These are phyloP conservation scores for Muscina levida DNA, from an alignment of 2,888 invertebrate species.

Conservation along the genomic window DNA sequence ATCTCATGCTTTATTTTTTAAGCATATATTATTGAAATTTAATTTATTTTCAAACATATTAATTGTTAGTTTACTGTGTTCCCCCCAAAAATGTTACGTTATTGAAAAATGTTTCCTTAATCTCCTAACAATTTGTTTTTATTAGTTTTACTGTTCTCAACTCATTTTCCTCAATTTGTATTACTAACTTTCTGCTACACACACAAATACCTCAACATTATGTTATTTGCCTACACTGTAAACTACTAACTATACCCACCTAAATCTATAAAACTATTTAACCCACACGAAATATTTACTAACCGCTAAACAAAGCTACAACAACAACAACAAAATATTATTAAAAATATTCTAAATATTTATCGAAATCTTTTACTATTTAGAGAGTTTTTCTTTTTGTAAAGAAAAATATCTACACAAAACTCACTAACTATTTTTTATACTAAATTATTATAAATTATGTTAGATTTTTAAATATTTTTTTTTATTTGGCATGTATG, in stretches of 20 bases:
- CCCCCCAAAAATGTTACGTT: no score
- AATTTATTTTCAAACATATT: no score
- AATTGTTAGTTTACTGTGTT: no score
- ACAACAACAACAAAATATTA: constrained; percentile 7
- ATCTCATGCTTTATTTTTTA: no score
- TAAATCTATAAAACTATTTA: background rate
- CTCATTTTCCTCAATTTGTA: no score
- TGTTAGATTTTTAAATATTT: constrained; percentile 33
- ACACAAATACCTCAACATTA: constrained; percentile 22
- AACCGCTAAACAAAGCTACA: background rate
- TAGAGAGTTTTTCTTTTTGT: no score
- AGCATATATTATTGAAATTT: no score
- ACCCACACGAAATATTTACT: no score
- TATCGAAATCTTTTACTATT: constrained; percentile 26
- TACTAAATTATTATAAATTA: constrained; percentile 40
- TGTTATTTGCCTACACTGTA: constrained; percentile 5
- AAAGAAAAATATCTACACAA: constrained; percentile 1
- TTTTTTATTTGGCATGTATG: constrained; percentile 27
- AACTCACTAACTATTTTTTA: constrained; percentile 38
- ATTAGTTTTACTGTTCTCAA: no score
- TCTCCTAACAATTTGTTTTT: no score
- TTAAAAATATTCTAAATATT: constrained; percentile 22
- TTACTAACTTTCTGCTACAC: no score
- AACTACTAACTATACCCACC: constrained; percentile 21
- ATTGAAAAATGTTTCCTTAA: no score